Evolutionary conservation across 2,888 invertebrate species (phyloP), one percentile per base, ranked within the genome.

Genomic region (Seira ritae): DNA sequence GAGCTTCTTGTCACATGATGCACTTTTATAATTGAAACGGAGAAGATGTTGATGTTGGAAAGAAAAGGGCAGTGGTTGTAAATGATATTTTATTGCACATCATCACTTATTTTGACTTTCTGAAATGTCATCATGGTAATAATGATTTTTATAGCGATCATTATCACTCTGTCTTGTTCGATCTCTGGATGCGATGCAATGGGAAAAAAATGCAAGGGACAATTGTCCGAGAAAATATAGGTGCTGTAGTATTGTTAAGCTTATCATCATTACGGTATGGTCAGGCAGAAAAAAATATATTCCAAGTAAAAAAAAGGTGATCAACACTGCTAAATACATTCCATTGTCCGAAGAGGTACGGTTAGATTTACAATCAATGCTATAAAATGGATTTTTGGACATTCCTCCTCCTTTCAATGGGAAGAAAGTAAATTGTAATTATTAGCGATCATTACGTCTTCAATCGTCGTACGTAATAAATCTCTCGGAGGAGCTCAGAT

Each of bases 51-150:
- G 19, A 15, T n/a, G n/a, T 31, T 31, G 31, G 8, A n/a, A 19
- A 65, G 65, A 3, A 22, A 65, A 68, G 70, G 60, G 55, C 73
- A 67, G 3, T 55, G 15, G 55, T 17, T 12, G 17, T 55, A 55
- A 55, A 55, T 15, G n/a, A 55, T 8, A 67, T 37, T 82, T 82
- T 82, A 82, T 78, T 72, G 82, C 77, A 68, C 17, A 67, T 82
- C 82, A 82, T 82, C 73, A 77, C 77, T 82, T 82, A 82, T 78
- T 77, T 82, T 82, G 82, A 82, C 82, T 82, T 72, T 60, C 76
- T 73, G 31, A 82, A 72, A 82, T 82, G 82, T 82, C 82, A 82
- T 82, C 77, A 69, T 46, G 77, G 72, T 82, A 77, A 82, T 82
- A 68, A 82, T 62, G 73, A 78, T 82, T 50, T 72, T 82, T 82